Conservation (phyloP, 1,140 invertebrate species). For the Cydia strobilella region DNA sequence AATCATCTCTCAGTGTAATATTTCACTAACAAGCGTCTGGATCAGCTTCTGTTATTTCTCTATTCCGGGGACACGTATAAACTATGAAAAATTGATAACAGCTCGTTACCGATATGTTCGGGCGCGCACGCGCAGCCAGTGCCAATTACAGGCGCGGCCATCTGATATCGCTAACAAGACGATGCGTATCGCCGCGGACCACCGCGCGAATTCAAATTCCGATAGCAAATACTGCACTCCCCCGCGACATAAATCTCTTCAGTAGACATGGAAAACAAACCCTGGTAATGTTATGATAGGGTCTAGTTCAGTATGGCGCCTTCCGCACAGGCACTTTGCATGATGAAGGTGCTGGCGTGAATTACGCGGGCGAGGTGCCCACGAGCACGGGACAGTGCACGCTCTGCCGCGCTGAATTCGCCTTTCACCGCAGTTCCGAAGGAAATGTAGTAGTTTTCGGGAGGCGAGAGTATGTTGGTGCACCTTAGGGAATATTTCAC, state of each 20-base stretch:
- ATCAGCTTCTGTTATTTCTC: neutral
- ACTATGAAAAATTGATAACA: slow-evolving; percentile 55
- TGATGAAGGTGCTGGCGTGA: slow-evolving; percentile 74
- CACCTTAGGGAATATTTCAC: slow-evolving; percentile 69
- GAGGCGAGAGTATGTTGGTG: slow-evolving; percentile 6
- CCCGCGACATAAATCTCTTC: slow-evolving; percentile 56
- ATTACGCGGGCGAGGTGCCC: slow-evolving; percentile 70
- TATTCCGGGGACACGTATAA: slow-evolving; percentile 27
- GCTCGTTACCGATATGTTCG: slow-evolving; percentile 40
- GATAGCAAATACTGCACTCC: slow-evolving; percentile 54
- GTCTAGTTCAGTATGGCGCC: slow-evolving; percentile 20
- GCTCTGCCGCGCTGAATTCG: slow-evolving; percentile 1
- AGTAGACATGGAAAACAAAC: slow-evolving; percentile 32
- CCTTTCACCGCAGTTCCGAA: slow-evolving; percentile 13
- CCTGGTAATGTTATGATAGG: neutral
- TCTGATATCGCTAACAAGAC: slow-evolving; percentile 77
- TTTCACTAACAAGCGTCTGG: slow-evolving; percentile 3
- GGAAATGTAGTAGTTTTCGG: neutral
- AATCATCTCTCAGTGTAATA: neutral
- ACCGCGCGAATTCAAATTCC: slow-evolving; percentile 62
- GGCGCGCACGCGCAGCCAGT: slow-evolving; percentile 49
- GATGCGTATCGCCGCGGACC: slow-evolving; percentile 69
- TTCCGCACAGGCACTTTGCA: slow-evolving; percentile 59
- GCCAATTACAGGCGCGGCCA: slow-evolving; percentile 72
- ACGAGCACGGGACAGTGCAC: neutral